Conservation (phyloP, 2,888 invertebrate species). For the Microctonus brassicae region DNA sequence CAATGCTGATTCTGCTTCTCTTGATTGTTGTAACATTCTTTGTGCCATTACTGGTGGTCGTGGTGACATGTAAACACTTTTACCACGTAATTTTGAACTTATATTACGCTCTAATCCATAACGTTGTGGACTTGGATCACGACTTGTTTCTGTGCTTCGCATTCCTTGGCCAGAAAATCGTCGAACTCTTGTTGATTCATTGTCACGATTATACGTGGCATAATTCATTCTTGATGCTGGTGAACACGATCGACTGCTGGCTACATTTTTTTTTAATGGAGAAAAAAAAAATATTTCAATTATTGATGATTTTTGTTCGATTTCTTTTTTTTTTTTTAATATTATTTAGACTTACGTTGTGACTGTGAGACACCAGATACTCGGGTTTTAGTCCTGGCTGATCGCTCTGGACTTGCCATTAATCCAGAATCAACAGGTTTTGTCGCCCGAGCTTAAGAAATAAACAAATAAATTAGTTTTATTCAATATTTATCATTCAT, state of each 20-base stretch:
- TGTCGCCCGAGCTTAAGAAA: slow-evolving; percentile 75
- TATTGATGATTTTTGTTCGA: not conserved
- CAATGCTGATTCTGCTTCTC: slow-evolving; percentile 88
- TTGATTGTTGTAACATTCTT: slow-evolving; percentile 85
- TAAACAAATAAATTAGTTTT: not conserved
- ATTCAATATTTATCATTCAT: not conserved
- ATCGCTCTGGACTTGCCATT: slow-evolving; percentile 76
- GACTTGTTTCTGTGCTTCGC: slow-evolving; percentile 64
- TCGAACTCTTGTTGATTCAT: slow-evolving; percentile 74
- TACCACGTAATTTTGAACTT: slow-evolving; percentile 52
- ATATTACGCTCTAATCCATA: slow-evolving; percentile 64
- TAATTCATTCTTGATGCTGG: slow-evolving; percentile 89
- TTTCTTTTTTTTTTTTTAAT: not conserved
- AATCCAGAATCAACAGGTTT: slow-evolving; percentile 73
- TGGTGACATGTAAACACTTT: slow-evolving; percentile 64
- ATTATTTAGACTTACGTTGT: slow-evolving; percentile 80
- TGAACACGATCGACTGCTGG: slow-evolving; percentile 93
- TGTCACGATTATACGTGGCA: slow-evolving; percentile 75
- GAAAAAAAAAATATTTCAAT: slow-evolving; percentile 39
- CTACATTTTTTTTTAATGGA: slow-evolving; percentile 69
- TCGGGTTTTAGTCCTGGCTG: slow-evolving; percentile 74
- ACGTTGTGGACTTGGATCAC: slow-evolving; percentile 71
- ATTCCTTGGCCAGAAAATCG: slow-evolving; percentile 75
- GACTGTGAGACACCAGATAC: slow-evolving; percentile 89
- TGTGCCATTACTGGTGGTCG: slow-evolving; percentile 81